Base-by-base conservation (phyloP, 2,797 vertebrate genomes). In the Lacerta bilineata region DNA sequence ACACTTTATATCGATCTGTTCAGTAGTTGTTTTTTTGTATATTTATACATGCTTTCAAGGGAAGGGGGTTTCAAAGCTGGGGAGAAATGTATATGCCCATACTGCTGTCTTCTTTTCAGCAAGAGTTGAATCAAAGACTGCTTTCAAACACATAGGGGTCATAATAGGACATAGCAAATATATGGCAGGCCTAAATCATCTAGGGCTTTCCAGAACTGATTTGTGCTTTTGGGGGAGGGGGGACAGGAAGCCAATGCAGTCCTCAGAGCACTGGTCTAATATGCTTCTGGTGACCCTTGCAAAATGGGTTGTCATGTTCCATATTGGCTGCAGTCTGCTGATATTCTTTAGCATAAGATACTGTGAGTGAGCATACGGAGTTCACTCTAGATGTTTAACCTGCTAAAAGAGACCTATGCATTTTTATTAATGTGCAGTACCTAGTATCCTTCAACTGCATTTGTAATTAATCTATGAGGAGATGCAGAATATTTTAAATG, bases 171-270 rank as follows among this genome's bases (percentile, higher is more conserved):
- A 46, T 4, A 85, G 50, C 23, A 8, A 79, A 72, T 36, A 66
- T 36, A 43, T 80, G 68, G 46, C 69, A 55, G 64, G 20, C 18
- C 5, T 80, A 75, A 81, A 15, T 13, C 10, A 72, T 75, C 23
- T 64, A 25, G 33, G 18, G 43, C 55, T 87, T 81, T 46, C 64
- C 85, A 86, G 50, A 85, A 85, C 36, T 55, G 5, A 87, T 75
- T 41, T 61, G 13, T 66, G 25, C 15, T 82, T 87, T 41, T 7
- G 41, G 41, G 13, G 23, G 61, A 33, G 55, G 20, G 41, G 68
- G 71, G 71, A 11, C 43, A 55, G 64, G 39, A 87, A 82, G 29
- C 23, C 80, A 77, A 15, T 50, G 7, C 82, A 36, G n/a, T 17
- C 5, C 33, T 25, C 4, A 76, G 8, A 43, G 25, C n/a, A 69